Base-by-base conservation (phyloP, 2,113 vertebrate genomes). In the Zonotrichia leucophrys region DNA sequence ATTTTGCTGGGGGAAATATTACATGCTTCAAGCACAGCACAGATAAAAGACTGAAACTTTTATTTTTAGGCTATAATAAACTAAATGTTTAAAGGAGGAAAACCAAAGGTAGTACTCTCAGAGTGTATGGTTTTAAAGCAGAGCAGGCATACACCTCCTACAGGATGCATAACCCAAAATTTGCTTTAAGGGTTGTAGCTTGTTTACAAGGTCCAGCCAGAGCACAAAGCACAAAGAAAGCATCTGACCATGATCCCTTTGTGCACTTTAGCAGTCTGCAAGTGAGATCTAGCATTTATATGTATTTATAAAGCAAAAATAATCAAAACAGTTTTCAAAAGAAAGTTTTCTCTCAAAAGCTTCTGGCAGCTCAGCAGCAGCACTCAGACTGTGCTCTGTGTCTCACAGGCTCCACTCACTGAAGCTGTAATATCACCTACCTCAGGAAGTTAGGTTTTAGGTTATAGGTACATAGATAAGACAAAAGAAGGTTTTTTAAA, bases 241-340 rank as follows among this genome's bases (percentile, higher is more conserved):
- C 59, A 66, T 53, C 67, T 89, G 87, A 56, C 66, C 62, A 76
- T 3, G 3, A 63, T 68, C 49, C 15, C 15, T 82, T 75, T 3
- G 0, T 72, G 52, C 49, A 50, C 50, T 82, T 92, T 10, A 92
- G 50, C 33, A 85, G 46, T 11, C 77, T 87, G 77, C 23, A 91
- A 83, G 84, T 70, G 15, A 88, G 46, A 62, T 30, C 37, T n/a
- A 69, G 27, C 46, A 53, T 46, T 60, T 39, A 11, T 46, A 62
- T 11, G 12, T 24, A 53, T 62, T 53, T 53, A 39, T 53, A 58
- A 68, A 89, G 20, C 41, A 88, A 89, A 94, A 94, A 47, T 35
- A 49, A 93, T 72, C 33, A 68, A 49, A 93, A 73, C 20, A 66
- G 33, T 33, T 86, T 94, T 74, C 49, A 91, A 80, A 69, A 11